These are phyloP conservation scores for Pandemis heparana DNA, from an alignment of 2,888 invertebrate species.

Conservation along the genomic window DNA sequence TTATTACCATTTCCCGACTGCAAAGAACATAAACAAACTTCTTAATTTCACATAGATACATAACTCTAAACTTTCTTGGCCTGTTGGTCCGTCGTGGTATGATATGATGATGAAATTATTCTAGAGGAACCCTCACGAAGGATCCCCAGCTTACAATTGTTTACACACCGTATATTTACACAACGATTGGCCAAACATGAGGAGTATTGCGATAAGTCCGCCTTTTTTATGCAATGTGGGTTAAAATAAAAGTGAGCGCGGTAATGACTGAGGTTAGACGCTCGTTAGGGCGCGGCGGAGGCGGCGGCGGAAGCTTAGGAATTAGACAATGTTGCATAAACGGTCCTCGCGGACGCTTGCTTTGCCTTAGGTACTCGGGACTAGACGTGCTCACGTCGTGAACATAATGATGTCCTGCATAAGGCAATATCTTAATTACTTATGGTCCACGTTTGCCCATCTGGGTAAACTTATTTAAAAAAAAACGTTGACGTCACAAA, in stretches of 20 bases:
- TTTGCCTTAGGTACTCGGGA: neutral
- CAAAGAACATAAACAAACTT: neutral
- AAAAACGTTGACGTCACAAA: no score
- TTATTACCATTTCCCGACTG: neutral
- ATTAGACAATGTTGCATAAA: conserved; percentile 23
- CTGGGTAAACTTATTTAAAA: no score
- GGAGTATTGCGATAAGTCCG: conserved; percentile 24
- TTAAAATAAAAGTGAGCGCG: conserved; percentile 31
- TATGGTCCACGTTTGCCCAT: no score
- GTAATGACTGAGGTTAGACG: conserved; percentile 28
- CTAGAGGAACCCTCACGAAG: neutral
- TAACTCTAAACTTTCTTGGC: neutral
- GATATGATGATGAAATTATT: neutral
- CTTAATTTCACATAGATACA: neutral
- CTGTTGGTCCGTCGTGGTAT: neutral
- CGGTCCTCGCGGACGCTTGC: conserved; percentile 1
- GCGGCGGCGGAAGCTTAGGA: conserved; percentile 1
- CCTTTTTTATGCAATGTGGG: conserved; percentile 35
- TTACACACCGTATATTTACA: conserved; percentile 28
- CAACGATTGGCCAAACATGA: conserved; percentile 35
- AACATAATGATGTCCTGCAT: neutral
- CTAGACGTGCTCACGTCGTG: conserved; percentile 18
- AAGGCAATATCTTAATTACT: neutral
- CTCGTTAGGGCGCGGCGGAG: conserved; percentile 13
- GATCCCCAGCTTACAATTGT: conserved; percentile 29